Conservation (phyloP, 2,113 vertebrate genomes). For the Clupea harengus region DNA sequence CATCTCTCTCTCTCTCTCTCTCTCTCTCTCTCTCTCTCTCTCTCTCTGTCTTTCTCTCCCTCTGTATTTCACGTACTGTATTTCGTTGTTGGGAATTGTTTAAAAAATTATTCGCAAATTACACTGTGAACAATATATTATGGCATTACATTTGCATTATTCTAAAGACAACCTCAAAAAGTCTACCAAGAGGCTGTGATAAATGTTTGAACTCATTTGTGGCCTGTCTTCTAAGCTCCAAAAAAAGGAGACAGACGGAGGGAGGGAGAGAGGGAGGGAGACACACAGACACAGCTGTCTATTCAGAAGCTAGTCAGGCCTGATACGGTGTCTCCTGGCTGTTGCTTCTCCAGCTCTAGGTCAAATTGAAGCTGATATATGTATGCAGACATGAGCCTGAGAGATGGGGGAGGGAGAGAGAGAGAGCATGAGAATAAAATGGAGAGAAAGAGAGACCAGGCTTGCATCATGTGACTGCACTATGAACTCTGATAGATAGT, state of each 20-base stretch:
- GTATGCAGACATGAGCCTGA: conserved; percentile 35
- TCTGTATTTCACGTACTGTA: background rate
- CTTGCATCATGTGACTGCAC: background rate
- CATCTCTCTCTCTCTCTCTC: background rate
- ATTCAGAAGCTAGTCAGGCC: background rate
- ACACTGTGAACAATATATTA: background rate
- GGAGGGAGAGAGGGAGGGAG: conserved; percentile 4
- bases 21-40: background rate
- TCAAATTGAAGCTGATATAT: conserved; percentile 59
- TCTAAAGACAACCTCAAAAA: background rate
- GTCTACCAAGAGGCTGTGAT: background rate
- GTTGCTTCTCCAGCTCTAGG: conserved; percentile 31
- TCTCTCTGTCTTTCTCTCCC: background rate
- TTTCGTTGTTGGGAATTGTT: background rate
- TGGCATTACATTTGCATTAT: background rate
- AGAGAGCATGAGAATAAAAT: background rate
- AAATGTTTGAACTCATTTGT: background rate
- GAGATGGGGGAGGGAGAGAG: background rate
- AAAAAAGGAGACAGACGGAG: conserved; percentile 26
- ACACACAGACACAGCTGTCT: conserved; percentile 9
- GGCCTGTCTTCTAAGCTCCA: background rate
- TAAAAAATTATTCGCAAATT: background rate
- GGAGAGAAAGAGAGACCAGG: background rate
- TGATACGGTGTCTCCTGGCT: conserved; percentile 21
- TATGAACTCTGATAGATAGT: background rate